Conservation (phyloP, 2,888 invertebrate species). For the Yponomeuta evonymella region DNA sequence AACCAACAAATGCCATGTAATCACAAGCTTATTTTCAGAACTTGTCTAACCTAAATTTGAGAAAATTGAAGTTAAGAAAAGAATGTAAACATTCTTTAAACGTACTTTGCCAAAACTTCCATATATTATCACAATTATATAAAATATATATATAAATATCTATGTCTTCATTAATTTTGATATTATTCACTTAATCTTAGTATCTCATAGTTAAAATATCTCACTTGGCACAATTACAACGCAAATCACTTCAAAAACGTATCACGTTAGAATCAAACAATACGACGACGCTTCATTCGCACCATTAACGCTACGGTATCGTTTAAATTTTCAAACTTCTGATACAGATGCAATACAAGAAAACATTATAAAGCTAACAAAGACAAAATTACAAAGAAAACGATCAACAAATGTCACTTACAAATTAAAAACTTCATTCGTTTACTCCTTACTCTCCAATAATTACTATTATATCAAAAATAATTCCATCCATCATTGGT, state of each 20-base stretch:
- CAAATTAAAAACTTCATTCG: constrained; percentile 66
- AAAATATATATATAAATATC: constrained; percentile 54
- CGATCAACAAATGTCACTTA: constrained; percentile 73
- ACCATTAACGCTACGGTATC: constrained; percentile 53
- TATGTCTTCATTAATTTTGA: constrained; percentile 71
- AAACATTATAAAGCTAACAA: constrained; percentile 72
- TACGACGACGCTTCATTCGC: constrained; percentile 43
- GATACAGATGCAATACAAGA: constrained; percentile 51
- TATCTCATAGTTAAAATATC: constrained; percentile 67
- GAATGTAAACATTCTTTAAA: constrained; percentile 59
- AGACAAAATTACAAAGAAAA: constrained; percentile 72
- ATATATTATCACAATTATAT: constrained; percentile 73
- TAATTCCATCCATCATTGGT: constrained; percentile 47
- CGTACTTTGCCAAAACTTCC: constrained; percentile 69
- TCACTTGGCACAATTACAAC: constrained; percentile 74
- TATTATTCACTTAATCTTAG: constrained; percentile 74
- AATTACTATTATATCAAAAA: constrained; percentile 69
- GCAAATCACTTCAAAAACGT: constrained; percentile 62
- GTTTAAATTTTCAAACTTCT: constrained; percentile 37
- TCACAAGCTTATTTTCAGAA: constrained; percentile 29
- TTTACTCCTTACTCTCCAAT: constrained; percentile 65
- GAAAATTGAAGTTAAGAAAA: constrained; percentile 52
- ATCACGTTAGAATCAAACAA: constrained; percentile 49
- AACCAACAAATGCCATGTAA: neutral
- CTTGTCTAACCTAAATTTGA: constrained; percentile 45